Conservation (phyloP, 2,797 vertebrate species). For the Anableps anableps region DNA sequence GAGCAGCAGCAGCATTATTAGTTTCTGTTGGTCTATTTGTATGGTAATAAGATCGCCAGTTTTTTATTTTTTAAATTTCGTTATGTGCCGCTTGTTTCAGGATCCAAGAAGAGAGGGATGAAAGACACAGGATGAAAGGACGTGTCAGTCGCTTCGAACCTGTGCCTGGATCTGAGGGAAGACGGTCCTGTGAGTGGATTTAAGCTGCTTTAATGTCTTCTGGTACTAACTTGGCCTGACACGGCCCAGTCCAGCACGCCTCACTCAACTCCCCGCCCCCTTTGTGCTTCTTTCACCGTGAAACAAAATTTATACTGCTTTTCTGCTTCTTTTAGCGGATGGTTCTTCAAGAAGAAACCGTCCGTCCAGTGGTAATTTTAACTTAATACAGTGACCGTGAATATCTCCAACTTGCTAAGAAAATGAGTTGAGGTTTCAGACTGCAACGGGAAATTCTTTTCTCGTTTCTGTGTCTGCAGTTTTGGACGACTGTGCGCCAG, state of each 20-base stretch:
- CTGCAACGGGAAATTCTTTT: constrained; percentile 55
- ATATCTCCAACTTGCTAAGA: constrained; percentile 65
- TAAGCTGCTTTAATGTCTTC: background rate
- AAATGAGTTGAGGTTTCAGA: constrained; percentile 39
- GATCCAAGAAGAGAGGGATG: constrained; percentile 98
- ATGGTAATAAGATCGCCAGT: background rate
- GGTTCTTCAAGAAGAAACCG: constrained; percentile 97
- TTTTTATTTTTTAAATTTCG: background rate
- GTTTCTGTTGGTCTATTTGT: background rate
- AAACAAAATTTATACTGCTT: constrained; percentile 79
- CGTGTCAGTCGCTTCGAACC: constrained; percentile 97
- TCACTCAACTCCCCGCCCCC: constrained; percentile 26
- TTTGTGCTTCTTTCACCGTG: constrained; percentile 53
- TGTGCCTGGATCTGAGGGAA: constrained; percentile 88
- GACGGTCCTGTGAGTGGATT: constrained; percentile 89
- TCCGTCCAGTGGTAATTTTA: constrained; percentile 96
- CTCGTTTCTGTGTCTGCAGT: constrained; percentile 82
- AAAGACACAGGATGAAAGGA: constrained; percentile 96
- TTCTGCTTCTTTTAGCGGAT: constrained; percentile 90
- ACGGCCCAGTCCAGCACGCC: constrained; percentile 35
- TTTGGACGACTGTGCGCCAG: constrained; percentile 96
- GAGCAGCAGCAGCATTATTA: too few species aligned
- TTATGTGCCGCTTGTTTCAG: constrained; percentile 71
- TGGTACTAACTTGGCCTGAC: constrained; percentile 36
- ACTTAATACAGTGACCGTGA: constrained; percentile 77